Base-by-base conservation (phyloP, 2,888 invertebrate genomes). In the Petrophora chlorosata region DNA sequence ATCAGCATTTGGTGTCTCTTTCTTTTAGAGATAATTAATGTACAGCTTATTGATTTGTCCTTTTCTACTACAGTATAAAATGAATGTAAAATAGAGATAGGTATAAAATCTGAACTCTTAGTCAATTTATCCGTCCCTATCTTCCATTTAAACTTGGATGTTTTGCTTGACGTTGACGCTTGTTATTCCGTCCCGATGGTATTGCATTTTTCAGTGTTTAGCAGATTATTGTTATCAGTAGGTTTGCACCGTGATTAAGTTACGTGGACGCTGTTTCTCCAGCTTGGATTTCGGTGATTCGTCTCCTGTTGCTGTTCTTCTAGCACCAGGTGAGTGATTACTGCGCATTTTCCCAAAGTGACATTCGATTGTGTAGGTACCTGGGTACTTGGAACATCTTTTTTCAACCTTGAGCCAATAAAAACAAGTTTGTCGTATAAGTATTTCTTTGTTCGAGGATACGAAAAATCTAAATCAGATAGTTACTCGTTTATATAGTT, bases 331-430 rank as follows among this genome's bases (percentile, higher is more conserved):
- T 89, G 70, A 77, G 84, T 62, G 14, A 16, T 14, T 63, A 63
- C 64, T 88, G 79, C 88, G 88, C 85, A 86, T 76, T 79, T 76
- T 77, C 70, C 59, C 52, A 49, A 62, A 69, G 65, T 85, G 86
- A 82, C 83, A 85, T 74, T 49, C 43, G 47, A 59, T 79, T 63
- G 49, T 69, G 59, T 68, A 71, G 63, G 53, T 69, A 72, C 64
- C 53, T 69, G 19, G 15, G 15, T 19, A 61, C 52, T 57, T 64
- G 65, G 43, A 54, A 73, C 76, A 81, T 82, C 75, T 72, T 82
- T 80, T 78, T 75, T 76, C 82, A 88, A 85, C 88, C 88, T 88
- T 89, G 88, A 82, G 72, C 66, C 61, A 68, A 60, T 75, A 67
- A 67, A 22, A 76, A 73, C 73, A 70, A 65, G 67, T 76, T 73